Percentiles rank a stretch among this genome's conserved stretches.
Conservation (phyloP, 2,888 invertebrate species). For the Nyleta sp. region DNA sequence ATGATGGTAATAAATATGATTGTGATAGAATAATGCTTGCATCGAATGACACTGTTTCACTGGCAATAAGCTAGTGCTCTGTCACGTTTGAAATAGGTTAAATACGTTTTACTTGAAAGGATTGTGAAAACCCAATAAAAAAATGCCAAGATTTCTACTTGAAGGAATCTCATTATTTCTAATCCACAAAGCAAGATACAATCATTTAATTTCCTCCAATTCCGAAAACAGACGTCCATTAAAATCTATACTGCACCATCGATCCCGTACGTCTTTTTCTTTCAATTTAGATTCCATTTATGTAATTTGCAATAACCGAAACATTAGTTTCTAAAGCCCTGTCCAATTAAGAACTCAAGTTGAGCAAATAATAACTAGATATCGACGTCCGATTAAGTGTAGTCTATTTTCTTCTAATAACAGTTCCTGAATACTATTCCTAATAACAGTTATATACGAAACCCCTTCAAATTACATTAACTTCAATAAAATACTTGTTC, state of each 20-base stretch:
- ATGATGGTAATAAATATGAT: conserved; percentile 44
- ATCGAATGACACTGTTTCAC: conserved; percentile 27
- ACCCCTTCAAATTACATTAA: conserved; percentile 21
- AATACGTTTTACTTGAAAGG: conserved; percentile 17
- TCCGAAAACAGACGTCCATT: not conserved
- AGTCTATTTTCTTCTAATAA: conserved; percentile 44
- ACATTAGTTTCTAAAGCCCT: conserved; percentile 2
- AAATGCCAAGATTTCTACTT: conserved; percentile 3
- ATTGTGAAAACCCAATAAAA: conserved; percentile 1
- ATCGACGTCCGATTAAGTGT: conserved; percentile 30
- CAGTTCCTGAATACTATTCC: conserved; percentile 17
- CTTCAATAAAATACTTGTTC: conserved; percentile 9
- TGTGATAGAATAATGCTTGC: conserved; percentile 25
- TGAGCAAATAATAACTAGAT: conserved; percentile 45
- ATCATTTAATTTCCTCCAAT: conserved; percentile 8
- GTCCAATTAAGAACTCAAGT: conserved; percentile 36
- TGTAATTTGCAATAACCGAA: conserved; percentile 23
- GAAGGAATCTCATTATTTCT: not conserved
- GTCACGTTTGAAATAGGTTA: conserved; percentile 16
- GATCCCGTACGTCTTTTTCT: not conserved
- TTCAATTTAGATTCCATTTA: conserved; percentile 4
- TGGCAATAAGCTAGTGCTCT: conserved; percentile 6
- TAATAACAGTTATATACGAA: conserved; percentile 37
- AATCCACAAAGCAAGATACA: not conserved
- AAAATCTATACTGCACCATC: conserved; percentile 15